A percentile compares a stretch with the other conserved stretches of the same genome.
These are phyloP conservation scores for Coecobrya sp. DNA, from an alignment of 2,888 invertebrate species.

Conservation along the genomic window DNA sequence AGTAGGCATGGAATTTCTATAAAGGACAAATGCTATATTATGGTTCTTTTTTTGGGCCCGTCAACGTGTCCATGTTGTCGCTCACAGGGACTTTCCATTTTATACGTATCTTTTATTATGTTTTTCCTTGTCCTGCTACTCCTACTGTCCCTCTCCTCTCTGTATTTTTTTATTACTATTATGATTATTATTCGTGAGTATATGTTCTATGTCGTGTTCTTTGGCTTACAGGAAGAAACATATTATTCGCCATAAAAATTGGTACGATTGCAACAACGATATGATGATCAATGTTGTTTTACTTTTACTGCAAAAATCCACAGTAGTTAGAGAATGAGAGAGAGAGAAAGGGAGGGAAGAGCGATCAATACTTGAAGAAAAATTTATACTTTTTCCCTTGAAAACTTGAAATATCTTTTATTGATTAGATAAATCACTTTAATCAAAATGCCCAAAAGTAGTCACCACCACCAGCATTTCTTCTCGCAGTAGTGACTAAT, in stretches of 20 bases:
- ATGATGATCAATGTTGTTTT: constrained; percentile 21
- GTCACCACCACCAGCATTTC: not conserved
- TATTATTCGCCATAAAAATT: constrained; percentile 5
- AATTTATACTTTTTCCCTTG: constrained; percentile 2
- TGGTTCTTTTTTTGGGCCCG: constrained; percentile 17
- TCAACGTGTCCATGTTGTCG: constrained; percentile 18
- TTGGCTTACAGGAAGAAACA: constrained; percentile 9
- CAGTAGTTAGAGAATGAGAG: not conserved
- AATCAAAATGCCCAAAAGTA: not conserved
- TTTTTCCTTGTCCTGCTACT: not conserved
- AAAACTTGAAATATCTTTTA: constrained; percentile 38
- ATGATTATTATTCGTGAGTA: not conserved
- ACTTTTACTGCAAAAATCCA: not conserved
- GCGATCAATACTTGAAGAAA: constrained; percentile 10
- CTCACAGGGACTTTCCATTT: constrained; percentile 41
- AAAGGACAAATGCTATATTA: constrained; percentile 18
- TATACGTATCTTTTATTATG: constrained; percentile 12
- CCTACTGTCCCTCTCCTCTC: not conserved
- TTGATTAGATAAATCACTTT: constrained; percentile 17
- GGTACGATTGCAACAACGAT: constrained; percentile 37
- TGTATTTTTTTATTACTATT: constrained; percentile 3
- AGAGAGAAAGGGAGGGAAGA: not conserved
- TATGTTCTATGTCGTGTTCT: constrained; percentile 19
- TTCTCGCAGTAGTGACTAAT: not conserved
- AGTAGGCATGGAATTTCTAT: constrained; percentile 35